phyloP scores from a whole-genome alignment of 1,140 invertebrate genomes.

The Ruditapes philippinarum region DNA sequence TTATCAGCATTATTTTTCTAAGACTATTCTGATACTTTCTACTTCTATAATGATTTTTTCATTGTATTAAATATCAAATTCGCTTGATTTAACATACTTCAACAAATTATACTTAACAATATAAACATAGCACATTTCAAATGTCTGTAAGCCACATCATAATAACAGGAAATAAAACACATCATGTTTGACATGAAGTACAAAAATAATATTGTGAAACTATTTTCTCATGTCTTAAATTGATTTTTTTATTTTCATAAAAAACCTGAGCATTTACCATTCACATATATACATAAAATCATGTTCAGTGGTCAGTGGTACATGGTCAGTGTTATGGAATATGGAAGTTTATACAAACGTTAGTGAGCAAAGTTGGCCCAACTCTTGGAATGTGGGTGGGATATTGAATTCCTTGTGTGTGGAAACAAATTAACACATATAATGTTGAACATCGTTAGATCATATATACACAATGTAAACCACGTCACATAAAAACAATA shows the following conservation, averaged over 20 bases:
- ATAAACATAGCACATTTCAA: constrained; percentile 7
- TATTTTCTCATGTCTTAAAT: not conserved
- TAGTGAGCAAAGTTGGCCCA: constrained; percentile 5
- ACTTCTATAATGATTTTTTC: too few species aligned
- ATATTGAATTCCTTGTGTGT: not conserved
- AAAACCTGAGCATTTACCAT: constrained; percentile 12
- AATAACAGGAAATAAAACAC: not conserved
- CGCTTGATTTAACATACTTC: not conserved
- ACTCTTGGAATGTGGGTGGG: constrained; percentile 42
- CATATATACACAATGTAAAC: not conserved
- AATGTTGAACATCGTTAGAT: not conserved
- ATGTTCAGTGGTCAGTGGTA: not conserved
- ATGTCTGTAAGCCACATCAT: constrained; percentile 9
- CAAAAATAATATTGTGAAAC: not conserved
- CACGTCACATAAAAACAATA: not conserved
- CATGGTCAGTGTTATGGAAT: constrained; percentile 8
- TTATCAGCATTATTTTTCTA: too few species aligned
- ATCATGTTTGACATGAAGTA: not conserved
- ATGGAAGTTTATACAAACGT: not conserved
- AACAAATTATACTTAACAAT: not conserved
- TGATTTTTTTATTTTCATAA: not conserved
- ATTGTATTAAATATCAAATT: too few species aligned
- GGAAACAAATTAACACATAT: not conserved
- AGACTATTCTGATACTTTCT: too few species aligned
- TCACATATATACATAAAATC: not conserved